Conservation (phyloP, 2,113 vertebrate species). For the Gallinago jamesoni region DNA sequence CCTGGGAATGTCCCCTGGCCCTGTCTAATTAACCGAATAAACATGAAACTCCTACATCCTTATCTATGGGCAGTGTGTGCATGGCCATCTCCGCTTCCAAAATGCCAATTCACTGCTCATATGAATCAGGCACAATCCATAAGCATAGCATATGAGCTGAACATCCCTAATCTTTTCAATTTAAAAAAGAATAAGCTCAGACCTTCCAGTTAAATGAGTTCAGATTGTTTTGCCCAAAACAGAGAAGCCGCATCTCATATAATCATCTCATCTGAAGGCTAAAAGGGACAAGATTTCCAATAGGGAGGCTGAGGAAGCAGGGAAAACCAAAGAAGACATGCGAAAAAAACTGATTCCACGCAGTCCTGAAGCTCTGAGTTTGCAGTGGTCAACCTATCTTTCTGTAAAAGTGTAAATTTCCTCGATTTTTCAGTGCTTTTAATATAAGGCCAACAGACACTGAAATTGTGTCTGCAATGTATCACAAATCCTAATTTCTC, state of each 20-base stretch:
- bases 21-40: slow-evolving; percentile 22
- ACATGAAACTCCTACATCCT: slow-evolving; percentile 9
- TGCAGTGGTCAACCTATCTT: background rate
- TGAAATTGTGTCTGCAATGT: background rate
- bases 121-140: background rate
- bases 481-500: background rate
- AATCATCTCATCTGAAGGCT: background rate
- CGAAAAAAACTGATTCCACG: background rate
- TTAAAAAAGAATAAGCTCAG: background rate
- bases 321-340: background rate
- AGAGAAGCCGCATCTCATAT: background rate
- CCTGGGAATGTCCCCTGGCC: slow-evolving; percentile 27
- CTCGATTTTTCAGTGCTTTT: background rate
- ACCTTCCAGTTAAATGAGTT: background rate
- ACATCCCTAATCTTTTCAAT: background rate
- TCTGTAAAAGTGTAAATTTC: background rate
- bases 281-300: background rate
- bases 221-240: background rate
- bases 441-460: background rate
- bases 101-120: background rate
- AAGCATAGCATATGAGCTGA: background rate
- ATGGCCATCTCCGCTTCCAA: background rate
- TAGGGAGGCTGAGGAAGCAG: background rate
- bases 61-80: background rate
- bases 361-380: background rate